A percentile compares a stretch with the other conserved stretches of the same genome.
These are phyloP conservation scores for Lutjanus campechanus DNA, from an alignment of 2,797 vertebrate species.

Conservation along the genomic window DNA sequence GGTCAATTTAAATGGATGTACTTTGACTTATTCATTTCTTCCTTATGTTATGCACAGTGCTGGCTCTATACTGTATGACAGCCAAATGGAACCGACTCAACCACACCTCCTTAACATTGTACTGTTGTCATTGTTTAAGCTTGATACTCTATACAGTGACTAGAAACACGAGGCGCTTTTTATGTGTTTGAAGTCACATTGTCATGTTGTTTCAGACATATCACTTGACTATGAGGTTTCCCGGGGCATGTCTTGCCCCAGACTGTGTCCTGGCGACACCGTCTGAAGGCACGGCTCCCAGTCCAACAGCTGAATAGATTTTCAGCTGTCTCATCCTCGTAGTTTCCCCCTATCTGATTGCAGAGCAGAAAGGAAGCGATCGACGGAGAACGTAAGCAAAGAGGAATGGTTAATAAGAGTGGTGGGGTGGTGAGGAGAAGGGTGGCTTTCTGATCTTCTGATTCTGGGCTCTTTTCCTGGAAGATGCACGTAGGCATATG, in stretches of 20 bases:
- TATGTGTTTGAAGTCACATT: slow-evolving; percentile 9
- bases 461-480: slow-evolving; percentile 59
- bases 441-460: slow-evolving; percentile 60
- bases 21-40: slow-evolving; percentile 41
- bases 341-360: slow-evolving; percentile 64
- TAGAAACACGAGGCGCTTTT: slow-evolving; percentile 11
- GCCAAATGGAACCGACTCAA: slow-evolving; percentile 15
- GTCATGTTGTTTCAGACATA: slow-evolving; percentile 37
- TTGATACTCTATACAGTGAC: slow-evolving; percentile 6
- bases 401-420: slow-evolving; percentile 21
- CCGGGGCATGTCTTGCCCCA: slow-evolving; percentile 17
- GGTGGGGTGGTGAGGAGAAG: slow-evolving; percentile 30
- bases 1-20: slow-evolving; percentile 50
- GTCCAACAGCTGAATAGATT: slow-evolving; percentile 39
- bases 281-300: slow-evolving; percentile 17
- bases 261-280: slow-evolving; percentile 24
- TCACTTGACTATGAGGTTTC: slow-evolving; percentile 28
- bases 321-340: slow-evolving; percentile 45
- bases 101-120: slow-evolving; percentile 31
- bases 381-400: slow-evolving; percentile 48
- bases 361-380: slow-evolving; percentile 64
- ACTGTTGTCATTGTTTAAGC: slow-evolving; percentile 9
- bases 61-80: slow-evolving; percentile 20
- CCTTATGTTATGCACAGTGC: slow-evolving; percentile 22
- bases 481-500: slow-evolving; percentile 64